These are phyloP conservation scores for Misgurnus anguillicaudatus DNA, from an alignment of 2,113 vertebrate species.

Conservation along the genomic window DNA sequence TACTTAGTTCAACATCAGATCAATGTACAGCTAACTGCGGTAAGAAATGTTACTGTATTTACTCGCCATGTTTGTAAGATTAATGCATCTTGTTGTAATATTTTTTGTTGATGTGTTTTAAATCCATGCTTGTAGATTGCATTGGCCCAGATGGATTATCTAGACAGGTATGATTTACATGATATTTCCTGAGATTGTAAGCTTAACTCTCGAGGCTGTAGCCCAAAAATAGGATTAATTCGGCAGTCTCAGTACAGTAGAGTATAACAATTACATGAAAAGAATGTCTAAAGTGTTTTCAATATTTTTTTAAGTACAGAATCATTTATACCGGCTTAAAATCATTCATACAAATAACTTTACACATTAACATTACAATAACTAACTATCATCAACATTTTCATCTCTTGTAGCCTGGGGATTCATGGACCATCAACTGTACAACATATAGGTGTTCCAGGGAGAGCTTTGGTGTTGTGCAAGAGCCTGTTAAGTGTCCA, in stretches of 20 bases:
- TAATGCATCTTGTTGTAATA: background rate
- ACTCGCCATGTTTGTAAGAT: background rate
- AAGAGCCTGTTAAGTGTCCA: conserved; percentile 27
- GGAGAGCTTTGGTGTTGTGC: conserved; percentile 12
- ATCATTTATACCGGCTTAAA: background rate
- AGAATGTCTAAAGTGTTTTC: too few species aligned
- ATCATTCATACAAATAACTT: too few species aligned
- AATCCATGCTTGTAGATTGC: conserved; percentile 70
- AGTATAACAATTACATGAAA: too few species aligned
- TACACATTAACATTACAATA: background rate
- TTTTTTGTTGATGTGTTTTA: conserved; percentile 41
- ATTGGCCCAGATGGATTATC: conserved; percentile 78
- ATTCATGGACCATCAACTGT: conserved; percentile 43
- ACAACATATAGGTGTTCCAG: conserved; percentile 34
- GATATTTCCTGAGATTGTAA: too few species aligned
- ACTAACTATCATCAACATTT: background rate
- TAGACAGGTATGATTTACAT: conserved; percentile 74
- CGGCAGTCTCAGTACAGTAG: too few species aligned
- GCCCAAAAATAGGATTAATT: too few species aligned
- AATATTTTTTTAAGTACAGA: background rate
- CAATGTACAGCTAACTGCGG: conserved; percentile 41
- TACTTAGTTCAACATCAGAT: conserved; percentile 24
- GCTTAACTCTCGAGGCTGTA: too few species aligned
- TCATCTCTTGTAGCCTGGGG: conserved; percentile 41
- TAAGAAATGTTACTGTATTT: conserved; percentile 31